Evolutionary conservation across 1,140 invertebrate species (phyloP).

Genomic region (Grapholita molesta): DNA sequence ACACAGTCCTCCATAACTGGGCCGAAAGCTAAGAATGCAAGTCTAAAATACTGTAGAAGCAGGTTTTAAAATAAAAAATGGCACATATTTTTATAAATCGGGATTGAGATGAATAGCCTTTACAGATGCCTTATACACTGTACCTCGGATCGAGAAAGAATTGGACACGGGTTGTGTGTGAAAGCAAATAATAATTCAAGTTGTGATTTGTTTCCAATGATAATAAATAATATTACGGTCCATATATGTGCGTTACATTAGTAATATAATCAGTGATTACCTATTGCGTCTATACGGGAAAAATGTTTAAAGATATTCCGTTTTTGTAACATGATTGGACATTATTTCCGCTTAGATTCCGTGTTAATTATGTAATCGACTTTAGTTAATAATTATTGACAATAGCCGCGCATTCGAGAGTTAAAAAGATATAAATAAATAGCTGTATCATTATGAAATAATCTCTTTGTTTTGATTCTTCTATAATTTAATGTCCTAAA

Average conservation of each 20-base stretch:
- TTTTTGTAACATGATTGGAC: neutral
- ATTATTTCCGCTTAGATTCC: neutral
- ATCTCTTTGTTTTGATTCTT: neutral
- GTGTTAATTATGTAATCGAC: neutral
- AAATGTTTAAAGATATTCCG: neutral
- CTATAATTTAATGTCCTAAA: neutral
- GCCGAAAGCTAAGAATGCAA: neutral
- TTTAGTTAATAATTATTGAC: slow-evolving; percentile 3
- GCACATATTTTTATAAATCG: slow-evolving; percentile 11
- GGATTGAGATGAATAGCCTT: neutral
- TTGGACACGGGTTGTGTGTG: slow-evolving; percentile 3
- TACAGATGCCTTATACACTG: slow-evolving; percentile 14
- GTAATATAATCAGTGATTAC: neutral
- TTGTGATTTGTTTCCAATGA: slow-evolving; percentile 12
- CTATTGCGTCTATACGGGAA: neutral
- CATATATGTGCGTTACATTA: slow-evolving; percentile 1
- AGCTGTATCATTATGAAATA: neutral
- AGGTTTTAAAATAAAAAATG: neutral
- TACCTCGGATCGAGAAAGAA: neutral
- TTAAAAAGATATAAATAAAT: neutral
- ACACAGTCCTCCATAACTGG: neutral
- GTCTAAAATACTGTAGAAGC: neutral
- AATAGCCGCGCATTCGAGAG: neutral
- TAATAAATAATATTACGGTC: neutral
- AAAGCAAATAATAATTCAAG: slow-evolving; percentile 1